Base-by-base conservation (phyloP, 2,113 vertebrate species). In the Himantopus leucocephalus region DNA sequence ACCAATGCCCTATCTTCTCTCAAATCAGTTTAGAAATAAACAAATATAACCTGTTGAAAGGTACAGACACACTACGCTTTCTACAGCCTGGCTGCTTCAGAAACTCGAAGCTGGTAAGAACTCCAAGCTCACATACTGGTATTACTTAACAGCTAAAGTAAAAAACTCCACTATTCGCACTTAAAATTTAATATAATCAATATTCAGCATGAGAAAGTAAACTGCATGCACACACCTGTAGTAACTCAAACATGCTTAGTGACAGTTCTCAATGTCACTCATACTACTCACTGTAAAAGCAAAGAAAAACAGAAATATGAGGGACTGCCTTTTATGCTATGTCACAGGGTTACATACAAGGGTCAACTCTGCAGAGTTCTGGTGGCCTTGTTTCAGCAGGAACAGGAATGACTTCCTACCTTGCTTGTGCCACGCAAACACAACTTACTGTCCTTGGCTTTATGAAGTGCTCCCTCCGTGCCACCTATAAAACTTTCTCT, bases 191-290 rank as follows among this genome's bases (percentile, higher is more conserved):
- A 64, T 56, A 50, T 14, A 79, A 68, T 53, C 62, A 47, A 27
- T n/a, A 76, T 55, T 71, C 4, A 64, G 20, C 17, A 70, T 6
- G 2, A 92, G 48, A 81, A 84, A 75, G 26, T 35, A 90, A 94
- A 80, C 41, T 47, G 24, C 39, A 66, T 10, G 23, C 9, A 24
- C 2, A 1, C 12, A 45, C 15, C 55, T 0, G 1, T 0, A 84
- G n/a, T 34, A 83, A 85, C 13, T 85, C 12, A 50, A 50, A 47
- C 92, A 52, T 9, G 26, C 8, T 45, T 22, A 64, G 27, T 35
- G 52, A 39, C 24, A 53, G 55, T 66, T 92, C 83, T 79, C 45
- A 66, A 4, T 13, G 29, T 37, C 71, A 83, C 29, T 10, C 24
- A 12, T 45, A 23, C 32, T 60, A 73, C 9, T 58, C 35, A 20